Conservation (phyloP, 2,888 invertebrate genomes). For the Chalcis sispes region DNA sequence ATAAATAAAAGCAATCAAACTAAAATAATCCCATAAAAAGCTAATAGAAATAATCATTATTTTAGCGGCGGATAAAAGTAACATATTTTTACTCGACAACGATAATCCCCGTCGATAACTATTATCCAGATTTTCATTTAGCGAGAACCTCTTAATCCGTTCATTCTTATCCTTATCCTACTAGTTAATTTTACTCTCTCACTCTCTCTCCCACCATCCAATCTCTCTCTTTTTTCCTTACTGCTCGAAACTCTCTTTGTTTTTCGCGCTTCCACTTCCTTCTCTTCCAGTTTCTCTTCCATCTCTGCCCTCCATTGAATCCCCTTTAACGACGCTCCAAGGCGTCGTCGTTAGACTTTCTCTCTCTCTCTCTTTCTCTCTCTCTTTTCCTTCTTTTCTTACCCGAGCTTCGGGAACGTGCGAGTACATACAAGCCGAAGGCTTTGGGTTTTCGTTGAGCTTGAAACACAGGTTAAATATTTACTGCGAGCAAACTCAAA, state of each 20-base stretch:
- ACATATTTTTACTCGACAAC: not conserved
- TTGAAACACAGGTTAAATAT: constrained; percentile 49
- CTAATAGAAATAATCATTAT: not conserved
- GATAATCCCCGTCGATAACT: constrained; percentile 8
- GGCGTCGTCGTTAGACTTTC: constrained; percentile 2
- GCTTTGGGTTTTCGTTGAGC: constrained; percentile 3
- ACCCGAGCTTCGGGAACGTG: constrained; percentile 18
- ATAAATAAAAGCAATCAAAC: not conserved
- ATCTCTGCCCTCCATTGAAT: too few relatives aligned
- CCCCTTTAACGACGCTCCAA: constrained; percentile 15
- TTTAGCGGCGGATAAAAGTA: too few relatives aligned
- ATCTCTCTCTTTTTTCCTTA: not conserved
- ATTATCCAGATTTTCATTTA: constrained; percentile 31
- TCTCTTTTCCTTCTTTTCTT: constrained; percentile 10
- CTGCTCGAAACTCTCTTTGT: constrained; percentile 14
- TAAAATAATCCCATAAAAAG: not conserved
- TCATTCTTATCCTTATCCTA: not conserved
- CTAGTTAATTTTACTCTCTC: constrained; percentile 27
- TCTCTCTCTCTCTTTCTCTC: constrained; percentile 16
- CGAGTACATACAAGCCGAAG: constrained; percentile 33
- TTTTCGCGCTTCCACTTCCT: not conserved
- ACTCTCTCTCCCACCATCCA: not conserved
- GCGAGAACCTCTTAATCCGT: constrained; percentile 30
- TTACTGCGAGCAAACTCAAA: constrained; percentile 46
- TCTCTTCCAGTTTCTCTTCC: not conserved